Evolutionary conservation across 2,113 vertebrate species (phyloP), one percentile per base, ranked within the genome.

Genomic region (Himantopus leucocephalus): DNA sequence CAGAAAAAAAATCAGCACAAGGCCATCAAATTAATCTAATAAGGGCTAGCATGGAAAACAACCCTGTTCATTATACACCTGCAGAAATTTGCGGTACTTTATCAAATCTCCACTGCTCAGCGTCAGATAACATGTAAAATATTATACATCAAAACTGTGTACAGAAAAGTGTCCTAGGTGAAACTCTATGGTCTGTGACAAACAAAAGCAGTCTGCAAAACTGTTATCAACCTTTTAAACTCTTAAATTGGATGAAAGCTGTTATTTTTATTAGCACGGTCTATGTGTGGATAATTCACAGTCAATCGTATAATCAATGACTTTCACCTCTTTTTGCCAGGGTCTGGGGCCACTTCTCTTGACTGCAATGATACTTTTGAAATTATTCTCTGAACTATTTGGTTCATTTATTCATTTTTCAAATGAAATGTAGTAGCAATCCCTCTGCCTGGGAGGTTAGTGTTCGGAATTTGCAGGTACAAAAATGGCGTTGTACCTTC

Each of bases 51-150:
- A 19, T 21, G 52, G 77, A 32, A 26, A 62, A 60, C 17, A 41
- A 34, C 39, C 48, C 45, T 41, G 12, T 8, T 63, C 81, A 50
- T 80, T 23, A 20, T 34, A 45, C 17, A 56, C 30, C 53, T 24
- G 58, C 45, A 58, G 63, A 72, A 47, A 50, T 22, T 0, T 37
- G 55, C 63, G 72, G 62, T 19, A 8, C 35, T 47, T 41, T 9
- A 12, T 14, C 56, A 55, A 8, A 67, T 17, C 56, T 19, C 35
- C 45, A 34, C 52, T 3, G 7, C 39, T 70, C 9, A 6, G 29
- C 2, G 0, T 35, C 47, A 45, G 35, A 7, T 11, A 39, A 79
- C 7, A 4, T 8, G 50, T n/a, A 20, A 68, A 59, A 24, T 0
- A 0, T 9, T 37, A 6, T 12, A 48, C 45, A 50, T 64, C 85